These are phyloP conservation scores for Discoglossus pictus DNA, from an alignment of 2,797 vertebrate species.

Conservation along the genomic window DNA sequence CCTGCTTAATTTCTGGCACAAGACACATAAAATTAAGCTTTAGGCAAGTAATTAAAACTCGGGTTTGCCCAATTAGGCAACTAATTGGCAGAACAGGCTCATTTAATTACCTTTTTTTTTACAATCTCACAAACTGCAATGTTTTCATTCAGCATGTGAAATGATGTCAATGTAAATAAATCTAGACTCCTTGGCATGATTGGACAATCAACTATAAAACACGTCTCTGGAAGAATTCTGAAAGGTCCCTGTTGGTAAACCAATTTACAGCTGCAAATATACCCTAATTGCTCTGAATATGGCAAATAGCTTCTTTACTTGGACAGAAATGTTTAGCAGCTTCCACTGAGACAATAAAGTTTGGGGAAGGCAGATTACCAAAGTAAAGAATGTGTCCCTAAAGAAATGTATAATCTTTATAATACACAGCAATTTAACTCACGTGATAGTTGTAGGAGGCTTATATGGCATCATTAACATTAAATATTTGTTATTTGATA, in stretches of 20 bases:
- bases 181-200: conserved; percentile 37
- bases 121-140: conserved; percentile 38
- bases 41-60: conserved; percentile 51
- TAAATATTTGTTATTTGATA: too few relatives aligned
- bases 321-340: conserved; percentile 7
- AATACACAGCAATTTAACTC: too few relatives aligned
- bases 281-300: conserved; percentile 8
- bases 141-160: conserved; percentile 37
- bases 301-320: conserved; percentile 16
- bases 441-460: too few relatives aligned
- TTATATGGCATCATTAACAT: too few relatives aligned
- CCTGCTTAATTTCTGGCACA: conserved; percentile 49
- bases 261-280: conserved; percentile 42
- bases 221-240: conserved; percentile 23
- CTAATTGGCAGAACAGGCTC: conserved; percentile 51
- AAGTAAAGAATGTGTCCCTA: conserved; percentile 6
- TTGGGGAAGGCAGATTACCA: conserved; percentile 1
- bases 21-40: conserved; percentile 49
- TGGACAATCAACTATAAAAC: conserved; percentile 15
- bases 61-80: conserved; percentile 50
- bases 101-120: conserved; percentile 50
- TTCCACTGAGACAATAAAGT: conserved; percentile 5
- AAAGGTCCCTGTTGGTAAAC: conserved; percentile 44
- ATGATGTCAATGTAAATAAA: conserved; percentile 49
- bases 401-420: too few relatives aligned